phyloP scores from a whole-genome alignment of 2,797 vertebrate species.

The Sebastes melanostomus region DNA sequence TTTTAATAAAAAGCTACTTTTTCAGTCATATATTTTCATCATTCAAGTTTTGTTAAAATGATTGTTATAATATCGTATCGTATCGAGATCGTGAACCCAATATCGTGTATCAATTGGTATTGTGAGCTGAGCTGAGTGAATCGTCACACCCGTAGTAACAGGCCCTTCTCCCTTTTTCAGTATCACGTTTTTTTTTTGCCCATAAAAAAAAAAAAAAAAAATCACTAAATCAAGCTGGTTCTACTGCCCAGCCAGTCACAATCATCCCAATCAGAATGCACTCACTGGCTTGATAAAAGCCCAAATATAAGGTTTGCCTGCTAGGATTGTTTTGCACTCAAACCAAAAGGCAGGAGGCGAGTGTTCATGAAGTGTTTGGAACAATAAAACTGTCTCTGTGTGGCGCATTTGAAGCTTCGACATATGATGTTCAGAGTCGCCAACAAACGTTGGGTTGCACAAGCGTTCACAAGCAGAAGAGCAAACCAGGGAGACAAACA shows the following conservation, averaged over 20 bases:
- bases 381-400: neutral
- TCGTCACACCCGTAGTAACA: neutral
- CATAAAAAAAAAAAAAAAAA: neutral
- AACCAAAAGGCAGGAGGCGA: neutral
- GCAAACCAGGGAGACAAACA: neutral
- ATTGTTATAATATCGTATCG: no score
- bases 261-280: neutral
- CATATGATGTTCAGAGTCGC: neutral
- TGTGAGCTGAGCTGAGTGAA: no score
- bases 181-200: neutral
- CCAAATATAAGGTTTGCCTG: neutral
- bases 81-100: no score
- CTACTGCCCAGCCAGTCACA: neutral
- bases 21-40: no score
- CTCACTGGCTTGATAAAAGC: neutral
- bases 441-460: neutral
- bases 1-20: no score
- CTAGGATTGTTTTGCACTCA: neutral
- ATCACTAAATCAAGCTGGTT: neutral
- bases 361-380: neutral
- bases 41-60: no score
- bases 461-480: neutral
- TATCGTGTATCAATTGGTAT: no score
- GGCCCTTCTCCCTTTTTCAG: neutral
- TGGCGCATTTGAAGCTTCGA: neutral